Conservation (phyloP, 2,888 invertebrate species). For the Drosophila rellima region DNA sequence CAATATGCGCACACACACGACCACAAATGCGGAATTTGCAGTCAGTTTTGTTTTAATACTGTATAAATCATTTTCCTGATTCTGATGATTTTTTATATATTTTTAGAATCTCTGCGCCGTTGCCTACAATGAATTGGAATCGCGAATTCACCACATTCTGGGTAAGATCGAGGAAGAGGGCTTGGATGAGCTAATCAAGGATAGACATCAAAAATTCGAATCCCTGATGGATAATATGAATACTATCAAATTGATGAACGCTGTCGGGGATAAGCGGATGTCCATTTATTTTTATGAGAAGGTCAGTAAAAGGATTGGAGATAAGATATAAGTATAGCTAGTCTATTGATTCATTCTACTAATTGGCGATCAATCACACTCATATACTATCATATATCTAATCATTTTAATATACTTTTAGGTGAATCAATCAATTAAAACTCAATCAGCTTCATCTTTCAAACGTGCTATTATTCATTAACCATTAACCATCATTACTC, state of each 20-base stretch:
- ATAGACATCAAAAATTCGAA: background rate
- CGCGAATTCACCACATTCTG: slow-evolving; percentile 46
- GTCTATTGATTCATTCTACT: slow-evolving; percentile 1
- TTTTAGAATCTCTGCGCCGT: slow-evolving; percentile 63
- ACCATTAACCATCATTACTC: background rate
- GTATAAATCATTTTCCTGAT: too few relatives aligned
- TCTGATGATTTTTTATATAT: background rate
- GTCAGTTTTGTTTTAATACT: slow-evolving; percentile 30
- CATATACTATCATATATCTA: slow-evolving; percentile 4
- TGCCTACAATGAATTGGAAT: slow-evolving; percentile 63
- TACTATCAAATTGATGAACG: slow-evolving; percentile 49
- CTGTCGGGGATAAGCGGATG: slow-evolving; percentile 49
- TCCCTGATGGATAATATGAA: slow-evolving; percentile 55
- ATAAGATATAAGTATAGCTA: background rate
- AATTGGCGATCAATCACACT: slow-evolving; percentile 9
- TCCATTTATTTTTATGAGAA: slow-evolving; percentile 38
- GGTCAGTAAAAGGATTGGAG: slow-evolving; percentile 29
- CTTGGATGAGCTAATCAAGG: slow-evolving; percentile 9
- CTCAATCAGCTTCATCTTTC: slow-evolving; percentile 9
- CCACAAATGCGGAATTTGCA: slow-evolving; percentile 63
- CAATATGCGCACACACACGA: slow-evolving; percentile 65
- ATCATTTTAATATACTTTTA: slow-evolving; percentile 4
- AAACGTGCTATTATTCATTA: background rate
- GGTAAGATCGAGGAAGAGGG: slow-evolving; percentile 45
- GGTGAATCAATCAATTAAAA: slow-evolving; percentile 15